Base-by-base conservation (phyloP, 2,888 invertebrate genomes). In the Hoplodrina ambigua region DNA sequence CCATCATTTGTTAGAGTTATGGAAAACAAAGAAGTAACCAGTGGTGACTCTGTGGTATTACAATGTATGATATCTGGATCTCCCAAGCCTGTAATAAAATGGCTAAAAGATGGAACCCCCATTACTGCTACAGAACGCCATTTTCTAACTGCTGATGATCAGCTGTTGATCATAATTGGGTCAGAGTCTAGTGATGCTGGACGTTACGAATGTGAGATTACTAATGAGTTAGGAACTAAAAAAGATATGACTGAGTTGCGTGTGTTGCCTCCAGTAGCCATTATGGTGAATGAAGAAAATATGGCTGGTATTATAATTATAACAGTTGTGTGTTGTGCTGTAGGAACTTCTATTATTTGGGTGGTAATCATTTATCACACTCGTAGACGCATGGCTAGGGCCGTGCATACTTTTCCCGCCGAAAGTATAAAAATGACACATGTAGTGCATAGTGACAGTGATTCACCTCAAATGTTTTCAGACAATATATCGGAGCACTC, bases 261-360 rank as follows among this genome's bases (percentile, higher is more conserved):
- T 61, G 97, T 98, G 25, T 96, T 97, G 84, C 97, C 98, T 82
- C 94, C 94, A 63, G 93, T 94, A 33, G 93, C 94, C 54, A 96
- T 96, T 73, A 96, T 96, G 91, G 96, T 96, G 0, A 95, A 96
- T 86, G 97, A 97, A 87, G 97, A 98, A 87, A 98, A 98, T 84
- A 98, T 98, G 94, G 97, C 98, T 72, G 98, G 98, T 65, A 97
- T 99, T 78, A 98, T 99, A 82, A 97, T 99, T 87, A 98, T 99
- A 83, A 98, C 98, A 5, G 98, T 98, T 0, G 98, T 98, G 53
- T 98, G 98, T 91, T 98, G 99, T 93, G 98, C 99, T 64, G 98
- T 99, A 19, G 97, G 98, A n/a, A 99, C 99, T 10, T 98, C 98
- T 1, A 96, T 98, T 19, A 97, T 98, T 64, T 99, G 99, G 99